phyloP scores from a whole-genome alignment of 2,797 vertebrate genomes.

The Leucoraja ocellata region DNA sequence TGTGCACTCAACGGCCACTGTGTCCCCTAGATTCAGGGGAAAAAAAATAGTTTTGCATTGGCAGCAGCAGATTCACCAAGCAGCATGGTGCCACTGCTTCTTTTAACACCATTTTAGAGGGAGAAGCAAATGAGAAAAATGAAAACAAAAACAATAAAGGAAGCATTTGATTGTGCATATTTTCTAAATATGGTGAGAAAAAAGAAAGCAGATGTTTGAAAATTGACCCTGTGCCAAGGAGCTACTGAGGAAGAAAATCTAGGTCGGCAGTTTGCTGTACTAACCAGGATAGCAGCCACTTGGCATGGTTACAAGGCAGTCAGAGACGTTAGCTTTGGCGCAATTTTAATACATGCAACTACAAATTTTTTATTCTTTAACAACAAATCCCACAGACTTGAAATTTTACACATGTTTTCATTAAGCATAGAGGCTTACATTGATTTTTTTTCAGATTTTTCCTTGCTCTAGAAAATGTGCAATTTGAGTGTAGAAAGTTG shows the following conservation, averaged over 20 bases:
- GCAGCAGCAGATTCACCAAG: constrained; percentile 36
- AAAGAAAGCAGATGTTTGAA: constrained; percentile 36
- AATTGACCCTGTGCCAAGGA: constrained; percentile 34
- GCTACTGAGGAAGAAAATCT: constrained; percentile 34
- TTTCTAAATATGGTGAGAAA: constrained; percentile 36
- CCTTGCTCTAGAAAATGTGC: constrained; percentile 51
- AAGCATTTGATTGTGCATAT: constrained; percentile 33
- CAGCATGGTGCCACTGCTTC: constrained; percentile 36
- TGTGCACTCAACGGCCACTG: constrained; percentile 6
- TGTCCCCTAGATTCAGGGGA: constrained; percentile 19
- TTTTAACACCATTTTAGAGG: constrained; percentile 35
- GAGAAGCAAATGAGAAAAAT: constrained; percentile 16
- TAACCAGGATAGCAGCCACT: constrained; percentile 37
- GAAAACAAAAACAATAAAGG: constrained; percentile 18
- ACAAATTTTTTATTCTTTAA: constrained; percentile 59
- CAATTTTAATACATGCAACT: constrained; percentile 49
- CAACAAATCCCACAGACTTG: constrained; percentile 44
- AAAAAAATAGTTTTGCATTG: constrained; percentile 31
- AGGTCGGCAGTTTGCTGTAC: constrained; percentile 35
- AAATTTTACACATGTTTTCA: constrained; percentile 51
- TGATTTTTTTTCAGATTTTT: constrained; percentile 69
- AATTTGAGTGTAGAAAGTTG: constrained; percentile 74
- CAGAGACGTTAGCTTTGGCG: constrained; percentile 54
- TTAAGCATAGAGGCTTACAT: constrained; percentile 41
- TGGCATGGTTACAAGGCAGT: constrained; percentile 46